Evolutionary conservation across 2,888 invertebrate species (phyloP).

Genomic region (Diogma glabrata): DNA sequence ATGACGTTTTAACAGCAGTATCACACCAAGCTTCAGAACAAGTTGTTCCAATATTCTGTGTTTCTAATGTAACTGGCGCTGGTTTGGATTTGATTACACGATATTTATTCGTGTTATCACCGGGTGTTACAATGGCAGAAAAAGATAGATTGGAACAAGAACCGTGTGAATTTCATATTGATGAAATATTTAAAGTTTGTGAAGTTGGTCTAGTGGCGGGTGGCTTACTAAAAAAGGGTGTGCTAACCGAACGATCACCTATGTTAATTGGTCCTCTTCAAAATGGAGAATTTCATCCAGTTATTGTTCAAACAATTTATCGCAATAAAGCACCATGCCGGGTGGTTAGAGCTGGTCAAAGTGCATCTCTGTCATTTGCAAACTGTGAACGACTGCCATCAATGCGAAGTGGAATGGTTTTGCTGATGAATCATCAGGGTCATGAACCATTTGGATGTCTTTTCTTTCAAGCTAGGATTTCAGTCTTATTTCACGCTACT

Average conservation of each 20-base stretch:
- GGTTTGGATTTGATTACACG: slow-evolving; percentile 73
- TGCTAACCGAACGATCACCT: slow-evolving; percentile 71
- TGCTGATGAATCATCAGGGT: slow-evolving; percentile 44
- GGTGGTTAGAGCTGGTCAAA: slow-evolving; percentile 78
- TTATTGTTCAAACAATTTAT: slow-evolving; percentile 74
- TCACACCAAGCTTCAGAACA: slow-evolving; percentile 51
- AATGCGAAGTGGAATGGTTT: slow-evolving; percentile 74
- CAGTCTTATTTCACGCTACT: slow-evolving; percentile 78
- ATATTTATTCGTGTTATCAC: slow-evolving; percentile 74
- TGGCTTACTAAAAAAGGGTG: slow-evolving; percentile 73
- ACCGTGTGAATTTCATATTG: slow-evolving; percentile 79
- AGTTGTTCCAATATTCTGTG: slow-evolving; percentile 69
- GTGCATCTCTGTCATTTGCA: slow-evolving; percentile 63
- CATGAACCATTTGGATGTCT: slow-evolving; percentile 46
- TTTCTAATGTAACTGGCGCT: slow-evolving; percentile 82
- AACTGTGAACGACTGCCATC: slow-evolving; percentile 38
- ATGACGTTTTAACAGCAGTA: slow-evolving; percentile 62
- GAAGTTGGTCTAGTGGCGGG: slow-evolving; percentile 76
- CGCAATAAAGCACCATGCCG: slow-evolving; percentile 86
- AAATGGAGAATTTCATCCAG: slow-evolving; percentile 65
- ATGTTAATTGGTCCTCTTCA: slow-evolving; percentile 66
- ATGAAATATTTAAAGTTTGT: slow-evolving; percentile 82
- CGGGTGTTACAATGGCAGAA: slow-evolving; percentile 50
- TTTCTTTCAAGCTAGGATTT: slow-evolving; percentile 70
- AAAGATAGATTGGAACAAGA: slow-evolving; percentile 62